A percentile compares a stretch with the other conserved stretches of the same genome.
Evolutionary conservation across 2,113 vertebrate species (phyloP).

Genomic region (Paramisgurnus dabryanus): DNA sequence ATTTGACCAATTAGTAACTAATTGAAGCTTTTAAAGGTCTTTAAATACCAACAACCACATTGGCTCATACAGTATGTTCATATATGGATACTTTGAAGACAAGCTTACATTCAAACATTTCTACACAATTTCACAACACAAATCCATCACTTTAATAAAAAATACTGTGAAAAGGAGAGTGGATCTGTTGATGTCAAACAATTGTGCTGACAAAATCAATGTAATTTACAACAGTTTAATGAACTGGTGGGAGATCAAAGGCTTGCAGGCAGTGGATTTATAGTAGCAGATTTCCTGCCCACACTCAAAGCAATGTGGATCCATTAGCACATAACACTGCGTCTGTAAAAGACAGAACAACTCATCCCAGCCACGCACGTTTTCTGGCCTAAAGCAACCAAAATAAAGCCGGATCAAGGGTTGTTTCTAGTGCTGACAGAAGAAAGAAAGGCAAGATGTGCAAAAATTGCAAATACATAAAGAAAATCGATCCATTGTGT

Average conservation of each 20-base stretch:
- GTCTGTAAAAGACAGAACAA: constrained; percentile 62
- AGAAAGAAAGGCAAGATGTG: not conserved
- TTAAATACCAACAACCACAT: not conserved
- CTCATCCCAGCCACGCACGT: constrained; percentile 62
- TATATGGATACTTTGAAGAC: too few relatives aligned
- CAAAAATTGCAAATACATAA: not conserved
- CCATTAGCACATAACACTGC: constrained; percentile 72
- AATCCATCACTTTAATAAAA: too few relatives aligned
- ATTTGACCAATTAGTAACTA: not conserved
- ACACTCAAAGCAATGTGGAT: constrained; percentile 43
- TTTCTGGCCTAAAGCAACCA: constrained; percentile 61
- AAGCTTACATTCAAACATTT: too few relatives aligned
- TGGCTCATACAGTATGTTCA: too few relatives aligned
- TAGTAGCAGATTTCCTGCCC: constrained; percentile 25
- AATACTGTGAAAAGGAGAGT: too few relatives aligned
- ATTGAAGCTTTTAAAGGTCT: not conserved
- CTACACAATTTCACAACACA: too few relatives aligned
- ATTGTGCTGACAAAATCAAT: not conserved
- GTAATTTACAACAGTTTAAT: constrained; percentile 22
- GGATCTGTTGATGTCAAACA: constrained; percentile 11
- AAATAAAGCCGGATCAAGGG: constrained; percentile 46
- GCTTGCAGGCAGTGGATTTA: constrained; percentile 22
- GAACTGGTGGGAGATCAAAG: constrained; percentile 19
- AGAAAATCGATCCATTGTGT: not conserved
- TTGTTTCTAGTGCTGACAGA: not conserved